Evolutionary conservation across 2,113 vertebrate species (phyloP).

Genomic region (Chionodraco myersi): DNA sequence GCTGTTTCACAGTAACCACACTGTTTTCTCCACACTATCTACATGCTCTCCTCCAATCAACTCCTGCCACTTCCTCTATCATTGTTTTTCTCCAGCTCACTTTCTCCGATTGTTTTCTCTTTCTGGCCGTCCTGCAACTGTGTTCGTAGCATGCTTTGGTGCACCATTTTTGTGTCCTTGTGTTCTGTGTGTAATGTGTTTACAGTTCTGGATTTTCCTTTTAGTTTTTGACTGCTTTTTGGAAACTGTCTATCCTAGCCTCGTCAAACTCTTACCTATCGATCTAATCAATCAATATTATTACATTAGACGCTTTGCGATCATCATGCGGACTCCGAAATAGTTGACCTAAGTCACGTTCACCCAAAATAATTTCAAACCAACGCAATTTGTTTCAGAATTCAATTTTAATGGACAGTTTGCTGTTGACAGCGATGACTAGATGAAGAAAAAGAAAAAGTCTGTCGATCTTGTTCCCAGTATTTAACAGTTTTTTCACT

Average conservation of each 20-base stretch:
- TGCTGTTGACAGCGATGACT: too few species aligned
- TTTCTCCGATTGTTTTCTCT: slow-evolving; percentile 4
- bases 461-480: not conserved
- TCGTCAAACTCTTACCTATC: not conserved
- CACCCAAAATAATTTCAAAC: not conserved
- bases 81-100: slow-evolving; percentile 13
- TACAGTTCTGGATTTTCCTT: slow-evolving; percentile 2
- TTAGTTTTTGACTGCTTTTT: slow-evolving; percentile 1
- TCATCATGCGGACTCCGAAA: not conserved
- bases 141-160: slow-evolving; percentile 1
- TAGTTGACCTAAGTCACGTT: not conserved
- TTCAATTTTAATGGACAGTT: not conserved
- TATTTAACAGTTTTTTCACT: not conserved
- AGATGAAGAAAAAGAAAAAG: too few species aligned
- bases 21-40: slow-evolving; percentile 62
- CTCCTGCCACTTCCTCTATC: slow-evolving; percentile 30
- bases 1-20: slow-evolving; percentile 58
- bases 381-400: not conserved
- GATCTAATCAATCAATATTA: not conserved
- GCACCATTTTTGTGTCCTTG: slow-evolving; percentile 12
- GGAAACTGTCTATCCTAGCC: not conserved
- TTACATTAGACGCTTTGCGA: not conserved
- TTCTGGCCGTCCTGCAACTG: not conserved
- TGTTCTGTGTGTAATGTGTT: slow-evolving; percentile 16
- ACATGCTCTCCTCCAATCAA: slow-evolving; percentile 41